Evolutionary conservation across 2,113 vertebrate species (phyloP).

Genomic region (Spizaetus ornatus): DNA sequence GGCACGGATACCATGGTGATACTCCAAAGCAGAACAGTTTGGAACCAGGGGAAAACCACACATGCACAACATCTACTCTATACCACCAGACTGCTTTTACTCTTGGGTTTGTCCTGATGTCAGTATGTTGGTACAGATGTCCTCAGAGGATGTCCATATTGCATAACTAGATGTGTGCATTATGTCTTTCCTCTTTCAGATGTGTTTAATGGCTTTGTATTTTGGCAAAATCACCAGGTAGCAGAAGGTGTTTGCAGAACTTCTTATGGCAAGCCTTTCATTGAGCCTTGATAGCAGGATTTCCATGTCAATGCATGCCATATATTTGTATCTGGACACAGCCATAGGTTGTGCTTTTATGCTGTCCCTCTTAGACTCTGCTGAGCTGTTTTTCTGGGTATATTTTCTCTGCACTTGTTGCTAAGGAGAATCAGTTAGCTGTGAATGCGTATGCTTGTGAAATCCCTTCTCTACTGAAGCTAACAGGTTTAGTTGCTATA

Average conservation of each 20-base stretch:
- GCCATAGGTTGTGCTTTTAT: neutral
- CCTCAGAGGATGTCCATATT: neutral
- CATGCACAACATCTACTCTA: neutral
- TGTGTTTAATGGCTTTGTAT: neutral
- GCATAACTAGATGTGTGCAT: neutral
- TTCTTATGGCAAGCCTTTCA: neutral
- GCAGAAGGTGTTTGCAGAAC: neutral
- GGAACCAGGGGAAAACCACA: neutral
- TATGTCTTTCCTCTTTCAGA: neutral
- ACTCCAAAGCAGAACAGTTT: neutral
- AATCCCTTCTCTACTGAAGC: neutral
- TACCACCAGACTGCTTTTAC: neutral
- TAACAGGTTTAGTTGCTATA: neutral
- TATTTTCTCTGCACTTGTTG: neutral
- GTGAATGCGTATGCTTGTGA: neutral
- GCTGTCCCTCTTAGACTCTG: neutral
- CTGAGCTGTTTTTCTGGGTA: neutral
- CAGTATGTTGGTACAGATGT: neutral
- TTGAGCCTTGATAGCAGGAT: neutral
- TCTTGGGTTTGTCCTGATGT: neutral
- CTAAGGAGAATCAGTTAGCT: neutral
- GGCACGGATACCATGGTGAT: neutral
- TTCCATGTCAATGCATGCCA: neutral
- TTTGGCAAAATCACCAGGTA: neutral
- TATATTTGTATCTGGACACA: neutral